Percentiles rank a stretch among this genome's conserved stretches.
phyloP scores from a whole-genome alignment of 1,140 invertebrate species.

The Lerema accius region DNA sequence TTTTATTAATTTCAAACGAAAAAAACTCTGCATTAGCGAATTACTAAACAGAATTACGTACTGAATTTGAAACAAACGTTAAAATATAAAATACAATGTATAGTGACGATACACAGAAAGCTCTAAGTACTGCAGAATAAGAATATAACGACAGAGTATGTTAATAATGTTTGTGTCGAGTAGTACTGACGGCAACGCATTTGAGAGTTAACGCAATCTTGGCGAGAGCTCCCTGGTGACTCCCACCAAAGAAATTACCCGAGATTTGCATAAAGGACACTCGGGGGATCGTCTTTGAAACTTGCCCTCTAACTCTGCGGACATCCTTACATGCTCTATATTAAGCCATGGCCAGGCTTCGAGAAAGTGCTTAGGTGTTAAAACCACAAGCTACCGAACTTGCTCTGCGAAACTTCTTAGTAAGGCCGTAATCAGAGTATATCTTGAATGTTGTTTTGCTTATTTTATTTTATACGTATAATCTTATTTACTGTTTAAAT shows the following conservation, averaged over 20 bases:
- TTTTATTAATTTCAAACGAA: too few species aligned
- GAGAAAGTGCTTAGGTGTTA: slow-evolving; percentile 25
- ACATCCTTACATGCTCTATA: slow-evolving; percentile 33
- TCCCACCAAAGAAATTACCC: slow-evolving; percentile 65
- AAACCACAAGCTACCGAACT: slow-evolving; percentile 11
- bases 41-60: too few species aligned
- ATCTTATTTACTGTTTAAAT: not conserved
- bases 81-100: too few species aligned
- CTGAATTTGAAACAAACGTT: too few species aligned
- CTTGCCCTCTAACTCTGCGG: slow-evolving; percentile 52
- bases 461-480: not conserved
- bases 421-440: not conserved
- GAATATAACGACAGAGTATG: too few species aligned
- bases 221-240: slow-evolving; percentile 50
- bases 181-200: not conserved
- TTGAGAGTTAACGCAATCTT: slow-evolving; percentile 22
- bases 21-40: too few species aligned
- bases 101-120: too few species aligned
- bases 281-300: slow-evolving; percentile 58
- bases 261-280: slow-evolving; percentile 67
- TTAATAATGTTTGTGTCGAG: not conserved
- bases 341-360: slow-evolving; percentile 17
- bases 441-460: too few species aligned
- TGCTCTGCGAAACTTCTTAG: not conserved
- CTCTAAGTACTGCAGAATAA: too few species aligned